These are phyloP conservation scores for Nebria ingens DNA, from an alignment of 1,140 invertebrate species.

Conservation along the genomic window DNA sequence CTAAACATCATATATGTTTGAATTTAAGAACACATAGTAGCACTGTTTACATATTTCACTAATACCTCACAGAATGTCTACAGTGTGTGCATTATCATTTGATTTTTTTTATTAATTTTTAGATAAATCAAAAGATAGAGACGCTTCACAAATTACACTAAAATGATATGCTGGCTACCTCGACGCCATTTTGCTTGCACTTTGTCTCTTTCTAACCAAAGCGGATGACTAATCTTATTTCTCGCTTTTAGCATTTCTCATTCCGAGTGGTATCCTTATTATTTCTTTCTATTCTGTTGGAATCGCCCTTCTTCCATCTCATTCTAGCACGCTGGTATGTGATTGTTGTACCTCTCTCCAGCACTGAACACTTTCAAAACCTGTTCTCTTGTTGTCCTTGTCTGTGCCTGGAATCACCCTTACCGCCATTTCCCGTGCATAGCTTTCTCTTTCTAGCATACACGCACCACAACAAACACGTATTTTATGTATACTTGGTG, in stretches of 20 bases:
- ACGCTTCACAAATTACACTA: slow-evolving; percentile 26
- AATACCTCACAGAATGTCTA: slow-evolving; percentile 15
- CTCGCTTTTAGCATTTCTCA: background rate
- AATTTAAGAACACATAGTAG: slow-evolving; percentile 18
- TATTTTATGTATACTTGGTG: too few relatives aligned
- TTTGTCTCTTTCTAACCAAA: background rate
- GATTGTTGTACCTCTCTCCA: background rate
- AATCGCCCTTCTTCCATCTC: slow-evolving; percentile 1
- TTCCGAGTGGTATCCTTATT: slow-evolving; percentile 6
- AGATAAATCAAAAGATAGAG: slow-evolving; percentile 27
- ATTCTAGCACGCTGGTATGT: background rate
- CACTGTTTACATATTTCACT: slow-evolving; percentile 16
- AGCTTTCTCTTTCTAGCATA: slow-evolving; percentile 1
- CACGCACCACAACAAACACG: background rate
- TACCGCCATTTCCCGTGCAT: slow-evolving; percentile 5
- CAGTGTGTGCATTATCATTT: slow-evolving; percentile 20
- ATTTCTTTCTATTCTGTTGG: slow-evolving; percentile 8
- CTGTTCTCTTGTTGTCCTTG: slow-evolving; percentile 7
- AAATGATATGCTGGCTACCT: slow-evolving; percentile 33
- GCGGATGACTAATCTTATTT: background rate
- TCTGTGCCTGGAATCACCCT: slow-evolving; percentile 7
- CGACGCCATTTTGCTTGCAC: slow-evolving; percentile 28
- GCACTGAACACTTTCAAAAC: slow-evolving; percentile 1
- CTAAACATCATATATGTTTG: slow-evolving; percentile 17
- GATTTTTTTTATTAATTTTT: slow-evolving; percentile 19